Conservation (phyloP, 2,113 vertebrate genomes). For the Progne subis region DNA sequence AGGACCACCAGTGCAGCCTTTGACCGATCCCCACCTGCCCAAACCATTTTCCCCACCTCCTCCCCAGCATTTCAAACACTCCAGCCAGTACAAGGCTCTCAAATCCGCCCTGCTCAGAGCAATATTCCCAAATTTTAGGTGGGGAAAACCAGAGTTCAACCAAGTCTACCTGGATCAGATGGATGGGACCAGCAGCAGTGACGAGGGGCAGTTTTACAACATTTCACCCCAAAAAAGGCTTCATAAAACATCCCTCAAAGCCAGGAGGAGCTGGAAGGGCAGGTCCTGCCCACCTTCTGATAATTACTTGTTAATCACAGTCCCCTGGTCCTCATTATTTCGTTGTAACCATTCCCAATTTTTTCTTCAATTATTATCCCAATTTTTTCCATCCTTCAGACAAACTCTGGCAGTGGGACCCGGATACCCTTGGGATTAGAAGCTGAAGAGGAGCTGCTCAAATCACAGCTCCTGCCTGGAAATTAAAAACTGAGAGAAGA, state of each 20-base stretch:
- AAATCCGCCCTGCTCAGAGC: accelerated
- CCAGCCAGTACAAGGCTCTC: accelerated
- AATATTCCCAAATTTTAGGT: accelerated
- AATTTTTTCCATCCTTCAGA: neutral
- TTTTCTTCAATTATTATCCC: neutral
- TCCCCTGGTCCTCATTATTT: neutral
- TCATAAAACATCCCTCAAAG: neutral
- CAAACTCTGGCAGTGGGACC: neutral
- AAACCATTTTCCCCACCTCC: accelerated
- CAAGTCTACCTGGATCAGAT: accelerated
- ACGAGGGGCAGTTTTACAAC: accelerated
- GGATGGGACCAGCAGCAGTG: accelerated
- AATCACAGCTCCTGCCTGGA: neutral
- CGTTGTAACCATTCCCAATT: neutral
- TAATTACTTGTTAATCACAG: neutral
- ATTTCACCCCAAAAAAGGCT: neutral
- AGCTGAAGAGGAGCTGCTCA: neutral
- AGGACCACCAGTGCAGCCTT: accelerated
- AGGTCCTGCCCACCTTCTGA: neutral
- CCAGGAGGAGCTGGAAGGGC: neutral
- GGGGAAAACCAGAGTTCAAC: neutral
- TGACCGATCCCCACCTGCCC: accelerated
- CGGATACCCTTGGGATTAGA: accelerated
- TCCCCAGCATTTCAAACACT: neutral
- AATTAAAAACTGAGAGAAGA: neutral